Base-by-base conservation (phyloP, 1,140 invertebrate genomes). In the Brachionus plicatilis region DNA sequence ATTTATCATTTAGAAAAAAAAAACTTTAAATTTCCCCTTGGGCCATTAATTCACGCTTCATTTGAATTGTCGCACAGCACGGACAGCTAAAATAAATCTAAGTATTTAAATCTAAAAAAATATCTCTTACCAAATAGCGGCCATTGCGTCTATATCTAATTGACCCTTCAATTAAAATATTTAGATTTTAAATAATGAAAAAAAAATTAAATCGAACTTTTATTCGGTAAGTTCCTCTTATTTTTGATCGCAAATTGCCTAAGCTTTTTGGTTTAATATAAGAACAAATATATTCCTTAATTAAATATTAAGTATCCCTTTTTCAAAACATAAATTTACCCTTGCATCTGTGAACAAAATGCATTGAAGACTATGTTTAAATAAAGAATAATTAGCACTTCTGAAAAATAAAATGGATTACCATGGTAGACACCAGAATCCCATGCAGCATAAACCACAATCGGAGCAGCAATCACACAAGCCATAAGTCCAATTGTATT, bases 281-380 rank as follows among this genome's bases (percentile, higher is more conserved):
- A 50, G 41, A 37, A 24, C 27, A 76, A 76, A 76, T 50, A 50
- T 53, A 76, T 27, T 76, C 72, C 72, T 50, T 9, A 8, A 6
- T 14, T 6, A 76, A 27, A 9, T 0, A 50, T 24, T 68, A 14
- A 68, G 9, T 43, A 20, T 5, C n/a, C 5, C 12, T 27, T 14
- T 47, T 33, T 76, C 24, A 5, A 76, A 50, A 17, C 6, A 5
- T 8, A 12, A 27, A 50, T 14, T 27, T 76, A 76, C 72, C 29
- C 72, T 76, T 11, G 72, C 72, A 50, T 76, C 72, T 11, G 72
- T 76, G 24, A 76, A 76, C 41, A 76, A 47, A 27, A 76, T 76
- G 33, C 72, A 76, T 24, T 76, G 43, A n/a, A 76, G 27, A 76
- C 72, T 76, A 27, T 7, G 27, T n/a, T 27, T 29, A 50, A 24